Base-by-base conservation (phyloP, 2,113 vertebrate genomes). In the Helogale parvula region DNA sequence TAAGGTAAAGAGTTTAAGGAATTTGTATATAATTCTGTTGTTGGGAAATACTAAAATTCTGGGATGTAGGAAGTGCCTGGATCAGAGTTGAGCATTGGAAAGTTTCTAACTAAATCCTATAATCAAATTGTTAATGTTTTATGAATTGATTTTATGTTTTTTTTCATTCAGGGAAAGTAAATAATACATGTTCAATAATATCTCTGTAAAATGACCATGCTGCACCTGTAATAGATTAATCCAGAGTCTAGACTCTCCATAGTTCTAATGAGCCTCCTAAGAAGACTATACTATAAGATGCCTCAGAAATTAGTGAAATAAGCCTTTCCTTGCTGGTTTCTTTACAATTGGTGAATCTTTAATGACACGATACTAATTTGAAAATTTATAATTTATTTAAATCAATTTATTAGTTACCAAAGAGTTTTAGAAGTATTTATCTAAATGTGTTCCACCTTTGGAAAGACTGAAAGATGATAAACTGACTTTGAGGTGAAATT, bases 141-240 rank as follows among this genome's bases (percentile, higher is more conserved):
- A 3, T 41, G n/a, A 65, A 33, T 29, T 38, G 72, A 35, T 96
- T 94, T 98, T 66, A 16, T 96, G 16, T 57, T 88, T 89, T 69
- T 10, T 21, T 68, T 3, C 5, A 45, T 76, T 88, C 45, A 82
- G 35, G 31, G 65, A 65, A 90, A 80, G 2, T n/a, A 83, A 71
- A 68, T 33, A 52, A 33, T 71, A 31, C 4, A 21, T 35, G 15
- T 27, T n/a, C 2, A 47, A 27, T 80, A 77, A 17, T 47, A 54
- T 77, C 16, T 90, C 54, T 97, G 8, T 63, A 92, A 79, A 96
- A 80, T 95, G 7, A 66, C 77, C 45, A 3, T 80, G 23, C 12
- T 83, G 19, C 0, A 69, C 23, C 77, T 96, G 5, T 81, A 82
- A 86, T 38, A 76, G 38, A 77, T 72, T 90, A 84, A 29, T 77